Evolutionary conservation across 1,140 invertebrate species (phyloP).

Genomic region (Pentalonia nigronervosa): DNA sequence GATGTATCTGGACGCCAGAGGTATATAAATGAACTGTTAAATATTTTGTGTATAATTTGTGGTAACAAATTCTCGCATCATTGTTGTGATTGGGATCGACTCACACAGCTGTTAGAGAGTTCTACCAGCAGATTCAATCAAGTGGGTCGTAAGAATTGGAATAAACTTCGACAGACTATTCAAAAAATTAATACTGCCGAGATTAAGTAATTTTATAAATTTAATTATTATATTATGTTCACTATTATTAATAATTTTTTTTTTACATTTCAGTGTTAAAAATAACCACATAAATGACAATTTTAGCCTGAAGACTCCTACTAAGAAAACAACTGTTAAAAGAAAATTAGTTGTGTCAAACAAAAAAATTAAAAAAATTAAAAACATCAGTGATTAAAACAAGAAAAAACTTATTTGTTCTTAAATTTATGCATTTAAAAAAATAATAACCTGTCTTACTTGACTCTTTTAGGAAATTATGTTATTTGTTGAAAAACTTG

Average conservation of each 20-base stretch:
- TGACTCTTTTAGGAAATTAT: neutral
- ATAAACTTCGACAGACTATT: constrained; percentile 12
- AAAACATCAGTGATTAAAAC: constrained; percentile 22
- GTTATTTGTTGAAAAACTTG: neutral
- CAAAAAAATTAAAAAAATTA: constrained; percentile 57
- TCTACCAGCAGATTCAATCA: constrained; percentile 43
- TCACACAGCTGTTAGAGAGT: neutral
- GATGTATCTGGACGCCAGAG: constrained; percentile 46
- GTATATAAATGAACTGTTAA: constrained; percentile 50
- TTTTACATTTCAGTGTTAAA: constrained; percentile 4
- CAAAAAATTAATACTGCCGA: constrained; percentile 26
- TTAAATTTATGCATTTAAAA: neutral
- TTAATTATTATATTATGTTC: neutral
- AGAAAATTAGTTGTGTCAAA: constrained; percentile 51
- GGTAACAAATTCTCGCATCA: constrained; percentile 43
- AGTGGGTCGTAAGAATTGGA: constrained; percentile 40
- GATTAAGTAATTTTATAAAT: constrained; percentile 22
- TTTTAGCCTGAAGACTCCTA: neutral
- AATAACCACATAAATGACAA: neutral
- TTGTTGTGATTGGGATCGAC: constrained; percentile 34
- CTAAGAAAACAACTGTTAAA: constrained; percentile 25
- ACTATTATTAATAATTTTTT: neutral
- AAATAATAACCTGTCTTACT: neutral
- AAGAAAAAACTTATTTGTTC: neutral
- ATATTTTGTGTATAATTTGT: constrained; percentile 30